Conservation (phyloP, 2,888 invertebrate genomes). For the Eristalis arbustorum region DNA sequence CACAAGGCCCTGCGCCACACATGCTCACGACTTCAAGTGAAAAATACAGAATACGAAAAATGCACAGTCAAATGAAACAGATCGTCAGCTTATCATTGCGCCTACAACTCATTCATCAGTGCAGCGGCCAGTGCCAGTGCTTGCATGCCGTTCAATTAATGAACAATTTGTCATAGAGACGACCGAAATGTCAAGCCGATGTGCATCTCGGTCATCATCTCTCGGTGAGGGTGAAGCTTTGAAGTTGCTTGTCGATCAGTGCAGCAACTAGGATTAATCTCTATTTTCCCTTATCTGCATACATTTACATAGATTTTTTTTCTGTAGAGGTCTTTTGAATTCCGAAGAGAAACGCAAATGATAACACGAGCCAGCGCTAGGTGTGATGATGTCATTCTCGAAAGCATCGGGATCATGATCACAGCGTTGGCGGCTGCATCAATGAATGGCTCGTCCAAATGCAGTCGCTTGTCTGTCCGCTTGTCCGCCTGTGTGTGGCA, state of each 20-base stretch:
- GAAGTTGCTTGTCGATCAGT: background rate
- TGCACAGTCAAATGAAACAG: background rate
- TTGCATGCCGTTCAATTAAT: background rate
- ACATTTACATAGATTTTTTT: background rate
- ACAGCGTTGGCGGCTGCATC: conserved; percentile 60
- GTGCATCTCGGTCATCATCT: background rate
- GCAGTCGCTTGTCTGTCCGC: conserved; percentile 10
- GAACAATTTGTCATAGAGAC: background rate
- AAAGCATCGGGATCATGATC: background rate
- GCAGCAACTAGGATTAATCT: background rate
- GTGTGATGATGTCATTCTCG: conserved; percentile 56
- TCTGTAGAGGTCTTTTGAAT: background rate
- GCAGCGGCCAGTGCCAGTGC: no score
- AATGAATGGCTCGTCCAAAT: conserved; percentile 38
- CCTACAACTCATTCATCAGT: background rate
- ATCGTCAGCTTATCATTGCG: background rate
- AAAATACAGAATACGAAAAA: background rate
- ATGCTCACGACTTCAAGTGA: no score
- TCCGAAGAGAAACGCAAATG: conserved; percentile 35
- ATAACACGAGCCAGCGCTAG: conserved; percentile 50
- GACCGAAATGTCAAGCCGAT: background rate
- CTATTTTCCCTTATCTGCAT: background rate
- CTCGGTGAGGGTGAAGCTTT: background rate
- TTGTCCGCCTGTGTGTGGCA: conserved; percentile 41
- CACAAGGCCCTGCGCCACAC: no score